Evolutionary conservation across 2,888 invertebrate genomes (phyloP).

Genomic region (Electrophaes corylata): DNA sequence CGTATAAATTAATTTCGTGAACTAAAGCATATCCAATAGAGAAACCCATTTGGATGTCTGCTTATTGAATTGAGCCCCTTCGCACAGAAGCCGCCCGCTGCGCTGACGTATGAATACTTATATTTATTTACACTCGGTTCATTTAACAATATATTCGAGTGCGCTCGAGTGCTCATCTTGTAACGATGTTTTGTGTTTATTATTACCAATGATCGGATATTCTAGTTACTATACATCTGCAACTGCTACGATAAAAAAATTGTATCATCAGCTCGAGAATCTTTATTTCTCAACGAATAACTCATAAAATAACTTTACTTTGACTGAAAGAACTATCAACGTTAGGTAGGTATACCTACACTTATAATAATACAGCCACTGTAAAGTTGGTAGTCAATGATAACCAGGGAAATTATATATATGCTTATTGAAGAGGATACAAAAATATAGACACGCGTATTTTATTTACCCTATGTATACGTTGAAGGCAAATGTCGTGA

Average conservation of each 20-base stretch:
- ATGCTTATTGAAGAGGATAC: too few relatives aligned
- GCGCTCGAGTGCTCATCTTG: conserved; percentile 60
- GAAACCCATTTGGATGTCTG: conserved; percentile 54
- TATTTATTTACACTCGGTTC: conserved; percentile 83
- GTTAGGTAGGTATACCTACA: too few relatives aligned
- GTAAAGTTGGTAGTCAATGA: too few relatives aligned
- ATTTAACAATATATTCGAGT: conserved; percentile 78
- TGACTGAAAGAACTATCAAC: too few relatives aligned
- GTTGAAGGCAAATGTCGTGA: too few relatives aligned
- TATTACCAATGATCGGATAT: conserved; percentile 41
- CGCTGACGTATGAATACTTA: conserved; percentile 72
- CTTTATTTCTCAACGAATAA: background rate
- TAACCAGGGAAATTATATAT: too few relatives aligned
- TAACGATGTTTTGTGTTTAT: conserved; percentile 54
- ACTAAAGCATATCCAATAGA: conserved; percentile 34
- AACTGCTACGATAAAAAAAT: background rate
- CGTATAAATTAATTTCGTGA: conserved; percentile 25
- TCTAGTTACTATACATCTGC: background rate
- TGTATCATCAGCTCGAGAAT: too few relatives aligned
- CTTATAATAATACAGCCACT: too few relatives aligned
- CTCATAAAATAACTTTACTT: too few relatives aligned
- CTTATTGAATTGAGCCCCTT: conserved; percentile 75
- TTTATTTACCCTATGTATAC: too few relatives aligned
- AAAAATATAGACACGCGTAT: too few relatives aligned
- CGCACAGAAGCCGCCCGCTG: conserved; percentile 66